Evolutionary conservation across 2,113 vertebrate species (phyloP).

Genomic region (Myiopsitta monachus): DNA sequence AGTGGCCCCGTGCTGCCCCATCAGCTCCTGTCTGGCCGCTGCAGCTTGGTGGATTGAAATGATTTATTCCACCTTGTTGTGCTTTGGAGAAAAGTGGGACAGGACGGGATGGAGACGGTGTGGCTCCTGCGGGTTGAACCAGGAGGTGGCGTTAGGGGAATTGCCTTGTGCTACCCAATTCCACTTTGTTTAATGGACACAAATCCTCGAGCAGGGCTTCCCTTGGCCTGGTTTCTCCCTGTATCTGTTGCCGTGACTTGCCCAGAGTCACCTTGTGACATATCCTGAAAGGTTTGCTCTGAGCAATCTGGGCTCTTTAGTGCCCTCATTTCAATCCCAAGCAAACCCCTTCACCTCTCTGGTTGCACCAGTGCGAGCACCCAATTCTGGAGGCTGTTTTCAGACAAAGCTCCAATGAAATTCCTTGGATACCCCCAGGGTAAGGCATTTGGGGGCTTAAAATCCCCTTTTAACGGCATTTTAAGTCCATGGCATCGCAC

Average conservation of each 20-base stretch:
- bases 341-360: too few species aligned
- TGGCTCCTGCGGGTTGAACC: not conserved
- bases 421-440: not conserved
- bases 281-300: not conserved
- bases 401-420: not conserved
- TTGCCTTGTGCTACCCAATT: not conserved
- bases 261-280: not conserved
- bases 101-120: not conserved
- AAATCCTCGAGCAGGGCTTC: not conserved
- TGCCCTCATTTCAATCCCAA: not conserved
- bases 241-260: rapidly evolving
- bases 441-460: not conserved
- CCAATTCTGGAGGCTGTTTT: not conserved
- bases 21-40: not conserved
- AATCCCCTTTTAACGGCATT: not conserved
- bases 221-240: not conserved
- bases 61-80: not conserved
- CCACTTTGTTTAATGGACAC: not conserved
- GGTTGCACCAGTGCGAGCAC: not conserved
- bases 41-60: rapidly evolving
- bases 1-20: rapidly evolving
- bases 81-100: not conserved
- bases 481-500: rapidly evolving
- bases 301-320: not conserved
- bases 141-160: not conserved